phyloP scores from a whole-genome alignment of 2,888 invertebrate species.

The Hoplodrina ambigua region DNA sequence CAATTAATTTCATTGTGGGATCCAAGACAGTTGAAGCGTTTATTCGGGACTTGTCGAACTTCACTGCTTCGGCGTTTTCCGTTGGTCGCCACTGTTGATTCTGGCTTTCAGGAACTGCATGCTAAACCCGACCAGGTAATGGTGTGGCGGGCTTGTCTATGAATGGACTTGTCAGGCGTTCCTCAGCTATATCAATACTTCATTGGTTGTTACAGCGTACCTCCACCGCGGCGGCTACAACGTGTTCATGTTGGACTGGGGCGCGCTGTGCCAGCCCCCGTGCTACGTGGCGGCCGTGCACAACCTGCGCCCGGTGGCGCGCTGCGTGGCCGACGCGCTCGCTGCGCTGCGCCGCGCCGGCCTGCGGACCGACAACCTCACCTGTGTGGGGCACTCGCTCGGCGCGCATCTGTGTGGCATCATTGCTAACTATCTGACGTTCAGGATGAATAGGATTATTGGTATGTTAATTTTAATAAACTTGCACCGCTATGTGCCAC shows the following conservation, averaged over 20 bases:
- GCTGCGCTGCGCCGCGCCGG: conserved; percentile 92
- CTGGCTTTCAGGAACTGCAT: too few relatives aligned
- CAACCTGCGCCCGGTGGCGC: conserved; percentile 93
- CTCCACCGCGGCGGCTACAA: conserved; percentile 93
- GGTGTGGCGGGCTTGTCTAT: too few relatives aligned
- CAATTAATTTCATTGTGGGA: too few relatives aligned
- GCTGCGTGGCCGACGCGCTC: conserved; percentile 92
- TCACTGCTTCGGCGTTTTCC: too few relatives aligned
- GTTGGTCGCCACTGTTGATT: too few relatives aligned
- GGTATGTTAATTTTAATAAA: conserved; percentile 79
- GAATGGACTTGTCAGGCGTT: too few relatives aligned
- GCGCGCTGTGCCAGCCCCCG: conserved; percentile 92
- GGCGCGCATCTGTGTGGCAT: conserved; percentile 95
- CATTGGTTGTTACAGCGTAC: conserved; percentile 89
- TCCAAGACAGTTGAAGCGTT: too few relatives aligned
- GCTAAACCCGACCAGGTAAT: too few relatives aligned
- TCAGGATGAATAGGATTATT: conserved; percentile 93
- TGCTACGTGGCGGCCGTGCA: conserved; percentile 94
- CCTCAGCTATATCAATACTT: too few relatives aligned
- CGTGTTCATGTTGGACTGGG: conserved; percentile 95
- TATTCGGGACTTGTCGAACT: too few relatives aligned
- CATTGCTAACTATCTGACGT: conserved; percentile 93
- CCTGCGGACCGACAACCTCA: conserved; percentile 91
- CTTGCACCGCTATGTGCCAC: too few relatives aligned
- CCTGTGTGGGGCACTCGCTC: conserved; percentile 94